Conservation (phyloP, 1,140 invertebrate genomes). For the Solenopsis fugax region DNA sequence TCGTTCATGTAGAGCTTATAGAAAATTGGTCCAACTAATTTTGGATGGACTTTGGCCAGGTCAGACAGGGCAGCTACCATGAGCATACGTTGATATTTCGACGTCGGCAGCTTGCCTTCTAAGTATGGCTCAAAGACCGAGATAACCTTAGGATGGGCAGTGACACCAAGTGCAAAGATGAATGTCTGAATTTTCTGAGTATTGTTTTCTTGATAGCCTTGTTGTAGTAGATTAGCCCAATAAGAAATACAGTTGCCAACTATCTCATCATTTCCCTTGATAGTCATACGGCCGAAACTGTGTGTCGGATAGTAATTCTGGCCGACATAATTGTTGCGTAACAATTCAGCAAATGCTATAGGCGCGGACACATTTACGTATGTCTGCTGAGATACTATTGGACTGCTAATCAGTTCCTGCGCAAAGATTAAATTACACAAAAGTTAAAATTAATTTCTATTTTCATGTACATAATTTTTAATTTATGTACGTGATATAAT, state of each 20-base stretch:
- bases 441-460: neutral
- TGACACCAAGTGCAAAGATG: neutral
- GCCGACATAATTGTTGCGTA: neutral
- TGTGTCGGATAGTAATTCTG: neutral
- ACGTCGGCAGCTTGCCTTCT: neutral
- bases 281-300: neutral
- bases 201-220: neutral
- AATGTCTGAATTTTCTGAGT: neutral
- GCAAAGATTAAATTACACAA: neutral
- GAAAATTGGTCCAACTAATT: neutral
- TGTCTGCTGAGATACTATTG: neutral
- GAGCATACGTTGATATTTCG: neutral
- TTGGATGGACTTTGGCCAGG: neutral
- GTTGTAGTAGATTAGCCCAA: neutral
- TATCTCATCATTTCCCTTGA: fast-evolving
- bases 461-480: neutral
- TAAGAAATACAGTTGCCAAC: neutral
- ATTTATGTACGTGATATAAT: neutral
- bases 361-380: too few species aligned
- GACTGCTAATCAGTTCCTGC: neutral
- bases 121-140: neutral
- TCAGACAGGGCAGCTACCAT: neutral
- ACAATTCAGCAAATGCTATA: neutral
- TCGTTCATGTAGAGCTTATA: slow-evolving; percentile 88
- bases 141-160: neutral